Evolutionary conservation across 2,888 invertebrate species (phyloP).

Genomic region (Caenorhabditis sp.): DNA sequence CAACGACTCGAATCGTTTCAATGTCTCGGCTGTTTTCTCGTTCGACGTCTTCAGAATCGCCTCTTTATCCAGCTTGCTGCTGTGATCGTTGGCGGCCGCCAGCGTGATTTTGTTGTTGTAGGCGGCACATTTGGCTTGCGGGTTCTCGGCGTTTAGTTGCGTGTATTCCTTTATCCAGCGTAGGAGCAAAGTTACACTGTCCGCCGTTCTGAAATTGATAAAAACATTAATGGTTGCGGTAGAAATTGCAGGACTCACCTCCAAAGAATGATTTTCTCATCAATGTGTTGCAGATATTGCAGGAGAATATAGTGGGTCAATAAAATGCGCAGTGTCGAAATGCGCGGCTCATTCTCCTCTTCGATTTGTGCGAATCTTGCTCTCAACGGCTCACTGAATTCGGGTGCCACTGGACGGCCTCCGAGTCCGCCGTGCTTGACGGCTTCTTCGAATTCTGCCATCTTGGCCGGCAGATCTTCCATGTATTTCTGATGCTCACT

Average conservation of each 20-base stretch:
- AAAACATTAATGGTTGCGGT: not conserved
- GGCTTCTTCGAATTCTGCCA: conserved; percentile 63
- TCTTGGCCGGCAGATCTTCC: conserved; percentile 60
- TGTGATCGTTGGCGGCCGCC: conserved; percentile 44
- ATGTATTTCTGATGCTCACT: conserved; percentile 73
- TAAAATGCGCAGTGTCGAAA: conserved; percentile 74
- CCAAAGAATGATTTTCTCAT: conserved; percentile 76
- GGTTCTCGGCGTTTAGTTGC: conserved; percentile 74
- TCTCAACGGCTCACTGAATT: conserved; percentile 76
- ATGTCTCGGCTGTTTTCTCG: conserved; percentile 52
- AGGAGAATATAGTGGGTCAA: conserved; percentile 76
- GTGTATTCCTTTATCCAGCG: conserved; percentile 79
- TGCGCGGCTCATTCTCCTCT: conserved; percentile 74
- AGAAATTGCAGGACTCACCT: conserved; percentile 48
- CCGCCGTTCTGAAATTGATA: conserved; percentile 70
- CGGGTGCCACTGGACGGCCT: conserved; percentile 71
- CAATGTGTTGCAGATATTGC: conserved; percentile 75
- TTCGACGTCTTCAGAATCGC: conserved; percentile 58
- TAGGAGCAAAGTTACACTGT: conserved; percentile 74
- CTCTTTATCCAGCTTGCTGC: conserved; percentile 68
- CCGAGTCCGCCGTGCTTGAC: conserved; percentile 70
- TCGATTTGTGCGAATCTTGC: conserved; percentile 72
- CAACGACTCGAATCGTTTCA: conserved; percentile 64
- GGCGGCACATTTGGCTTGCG: conserved; percentile 69
- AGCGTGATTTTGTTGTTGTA: conserved; percentile 66